Conservation (phyloP, 2,797 vertebrate genomes). For the Eulemur mongoz region DNA sequence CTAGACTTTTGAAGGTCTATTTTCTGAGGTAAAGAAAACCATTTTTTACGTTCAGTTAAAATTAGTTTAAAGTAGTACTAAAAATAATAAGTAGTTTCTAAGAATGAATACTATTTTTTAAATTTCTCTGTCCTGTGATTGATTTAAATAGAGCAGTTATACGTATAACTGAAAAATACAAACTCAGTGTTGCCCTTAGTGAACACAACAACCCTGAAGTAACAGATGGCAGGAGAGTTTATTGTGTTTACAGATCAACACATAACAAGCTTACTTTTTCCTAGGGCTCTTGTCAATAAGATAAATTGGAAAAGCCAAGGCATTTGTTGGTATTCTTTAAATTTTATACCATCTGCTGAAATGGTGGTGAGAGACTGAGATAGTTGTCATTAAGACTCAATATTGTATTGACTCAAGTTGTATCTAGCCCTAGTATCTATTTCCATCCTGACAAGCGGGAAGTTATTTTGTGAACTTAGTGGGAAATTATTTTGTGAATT, state of each 20-base stretch:
- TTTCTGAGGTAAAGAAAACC: neutral
- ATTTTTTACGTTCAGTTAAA: neutral
- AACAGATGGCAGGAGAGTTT: neutral
- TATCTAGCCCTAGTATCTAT: neutral
- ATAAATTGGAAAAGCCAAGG: neutral
- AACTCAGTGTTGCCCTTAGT: neutral
- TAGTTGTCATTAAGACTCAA: neutral
- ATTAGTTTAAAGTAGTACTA: too few species aligned
- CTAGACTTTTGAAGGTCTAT: neutral
- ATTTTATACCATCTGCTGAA: neutral
- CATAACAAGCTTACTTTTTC: neutral
- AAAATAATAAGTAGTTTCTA: too few species aligned
- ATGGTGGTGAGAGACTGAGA: neutral
- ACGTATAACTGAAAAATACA: neutral
- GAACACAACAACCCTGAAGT: neutral
- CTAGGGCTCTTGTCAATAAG: neutral
- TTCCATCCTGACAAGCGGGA: neutral
- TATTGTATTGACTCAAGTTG: neutral
- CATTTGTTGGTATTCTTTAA: neutral
- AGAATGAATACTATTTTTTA: neutral
- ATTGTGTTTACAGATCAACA: neutral
- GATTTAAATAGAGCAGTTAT: neutral
- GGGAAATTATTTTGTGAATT: neutral
- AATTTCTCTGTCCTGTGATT: neutral
- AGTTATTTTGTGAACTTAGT: neutral